Conservation (phyloP, 2,113 vertebrate genomes). For the Rafetus swinhoei region DNA sequence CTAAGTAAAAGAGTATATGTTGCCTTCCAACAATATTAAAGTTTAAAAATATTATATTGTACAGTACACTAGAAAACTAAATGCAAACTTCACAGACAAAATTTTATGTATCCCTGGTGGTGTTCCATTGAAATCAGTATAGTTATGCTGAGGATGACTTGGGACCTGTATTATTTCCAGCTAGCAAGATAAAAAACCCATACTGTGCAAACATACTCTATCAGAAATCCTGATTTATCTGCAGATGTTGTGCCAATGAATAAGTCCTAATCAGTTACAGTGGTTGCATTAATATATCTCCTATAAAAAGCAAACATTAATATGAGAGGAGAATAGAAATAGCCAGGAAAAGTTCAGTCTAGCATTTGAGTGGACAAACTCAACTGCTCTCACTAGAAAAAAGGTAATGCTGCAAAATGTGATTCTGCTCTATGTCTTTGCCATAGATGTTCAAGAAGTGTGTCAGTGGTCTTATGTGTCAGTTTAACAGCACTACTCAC, state of each 20-base stretch:
- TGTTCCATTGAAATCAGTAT: not conserved
- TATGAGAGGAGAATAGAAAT: not conserved
- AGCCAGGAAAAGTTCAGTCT: not conserved
- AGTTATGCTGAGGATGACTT: not conserved
- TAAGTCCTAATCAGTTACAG: not conserved
- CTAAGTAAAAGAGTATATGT: not conserved
- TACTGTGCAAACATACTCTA: not conserved
- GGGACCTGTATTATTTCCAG: not conserved
- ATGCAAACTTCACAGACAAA: not conserved
- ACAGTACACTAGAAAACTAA: not conserved
- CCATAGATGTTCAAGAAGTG: not conserved
- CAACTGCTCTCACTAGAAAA: not conserved
- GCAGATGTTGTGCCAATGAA: not conserved
- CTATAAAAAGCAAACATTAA: not conserved
- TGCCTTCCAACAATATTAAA: not conserved
- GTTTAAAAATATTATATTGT: not conserved
- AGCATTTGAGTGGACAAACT: not conserved
- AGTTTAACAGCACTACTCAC: not conserved
- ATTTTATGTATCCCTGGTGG: not conserved
- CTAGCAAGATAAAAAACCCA: not conserved
- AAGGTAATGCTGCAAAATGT: not conserved
- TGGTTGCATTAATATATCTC: not conserved
- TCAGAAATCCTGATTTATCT: conserved; percentile 1
- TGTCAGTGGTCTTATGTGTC: not conserved
- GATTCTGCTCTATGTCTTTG: not conserved